phyloP scores from a whole-genome alignment of 2,797 vertebrate genomes.

The Acanthiza pusilla region DNA sequence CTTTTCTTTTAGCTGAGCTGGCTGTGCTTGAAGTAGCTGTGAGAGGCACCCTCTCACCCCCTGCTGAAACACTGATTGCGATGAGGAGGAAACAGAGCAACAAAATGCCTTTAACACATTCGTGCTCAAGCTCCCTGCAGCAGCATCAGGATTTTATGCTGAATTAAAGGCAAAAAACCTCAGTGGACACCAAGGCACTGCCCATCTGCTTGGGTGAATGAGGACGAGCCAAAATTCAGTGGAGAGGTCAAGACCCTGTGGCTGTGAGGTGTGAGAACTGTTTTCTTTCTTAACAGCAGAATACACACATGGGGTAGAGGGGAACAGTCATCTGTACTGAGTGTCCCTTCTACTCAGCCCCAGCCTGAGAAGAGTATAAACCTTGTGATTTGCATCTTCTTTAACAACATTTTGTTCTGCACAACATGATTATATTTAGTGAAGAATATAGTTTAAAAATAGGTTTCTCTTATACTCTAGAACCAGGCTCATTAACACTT shows the following conservation, averaged over 20 bases:
- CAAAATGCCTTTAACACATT: rapidly evolving
- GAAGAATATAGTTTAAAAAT: neutral
- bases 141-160: neutral
- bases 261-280: neutral
- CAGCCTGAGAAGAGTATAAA: neutral
- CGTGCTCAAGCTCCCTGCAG: neutral
- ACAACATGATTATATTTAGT: neutral
- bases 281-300: neutral
- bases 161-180: neutral
- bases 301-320: neutral
- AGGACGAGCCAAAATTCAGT: neutral
- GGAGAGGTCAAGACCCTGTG: neutral
- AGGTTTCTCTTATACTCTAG: neutral
- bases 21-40: neutral
- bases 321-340: neutral
- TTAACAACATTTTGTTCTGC: neutral
- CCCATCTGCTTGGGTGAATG: neutral
- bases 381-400: neutral
- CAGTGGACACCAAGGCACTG: neutral
- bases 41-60: neutral
- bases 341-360: neutral
- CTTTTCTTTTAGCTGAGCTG: neutral
- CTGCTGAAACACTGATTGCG: neutral
- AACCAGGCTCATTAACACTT: constrained; percentile 13
- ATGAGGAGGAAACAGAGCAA: neutral